Evolutionary conservation across 1,140 invertebrate species (phyloP), one percentile per base, ranked within the genome.

Genomic region (Scaptomyza hsui): DNA sequence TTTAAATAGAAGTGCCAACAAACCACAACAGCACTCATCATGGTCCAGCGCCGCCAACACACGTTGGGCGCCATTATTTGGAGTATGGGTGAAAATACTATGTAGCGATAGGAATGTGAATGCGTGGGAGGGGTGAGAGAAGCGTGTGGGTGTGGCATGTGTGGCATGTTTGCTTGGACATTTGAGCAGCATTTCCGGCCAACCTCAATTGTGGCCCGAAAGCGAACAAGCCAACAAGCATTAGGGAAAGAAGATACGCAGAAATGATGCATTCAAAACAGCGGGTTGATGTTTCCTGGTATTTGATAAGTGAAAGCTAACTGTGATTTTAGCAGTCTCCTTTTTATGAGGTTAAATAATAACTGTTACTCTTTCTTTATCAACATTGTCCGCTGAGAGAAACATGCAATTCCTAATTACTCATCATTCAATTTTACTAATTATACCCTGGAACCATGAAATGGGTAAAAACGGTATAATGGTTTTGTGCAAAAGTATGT

Each of bases 1-100:
- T 86, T 86, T 86, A 86, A 86, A 86, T 88, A 86, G 77, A 88
- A 88, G 82, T 85, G 73, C 77, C 81, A 86, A 86, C 81, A 86
- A 86, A 81, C 81, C 81, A 88, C 81, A 86, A 81, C 82, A 86
- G 77, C 81, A 86, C 81, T 86, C 81, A 86, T 86, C 81, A 86
- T 71, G 81, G 69, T 81, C 74, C 72, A 86, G 77, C 80, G 76
- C 81, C 81, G 29, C 24, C 67, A 49, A 9, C 45, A 35, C 12
- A 48, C 4, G 21, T 13, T 29, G 19, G 15, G 6, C 15, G 32
- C 32, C 32, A 37, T 12, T n/a, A 37, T 37, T 0, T 7, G 9
- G 6, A 10, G 15, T 35, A 1, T 1, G 47, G 12, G 15, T 12
- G 32, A 13, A 41, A 15, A 24, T 6, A n/a, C n/a, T n/a, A 15